phyloP scores from a whole-genome alignment of 2,113 vertebrate species.

The Micromys minutus region DNA sequence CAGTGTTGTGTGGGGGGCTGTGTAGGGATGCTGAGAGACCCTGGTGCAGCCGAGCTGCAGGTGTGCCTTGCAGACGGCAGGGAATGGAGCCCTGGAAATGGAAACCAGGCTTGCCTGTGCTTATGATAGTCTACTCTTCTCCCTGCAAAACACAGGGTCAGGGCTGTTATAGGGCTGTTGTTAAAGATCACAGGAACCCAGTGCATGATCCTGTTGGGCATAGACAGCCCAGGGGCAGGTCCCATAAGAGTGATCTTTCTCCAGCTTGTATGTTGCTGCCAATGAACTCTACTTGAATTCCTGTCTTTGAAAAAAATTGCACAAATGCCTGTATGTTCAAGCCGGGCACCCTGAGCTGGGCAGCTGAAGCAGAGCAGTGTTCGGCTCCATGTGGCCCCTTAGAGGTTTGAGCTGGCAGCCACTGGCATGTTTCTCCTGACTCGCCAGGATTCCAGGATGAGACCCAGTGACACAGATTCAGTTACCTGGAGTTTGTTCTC shows the following conservation, averaged over 20 bases:
- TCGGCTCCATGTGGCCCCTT: not conserved
- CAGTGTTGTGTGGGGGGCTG: not conserved
- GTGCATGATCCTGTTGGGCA: not conserved
- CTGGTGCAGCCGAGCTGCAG: not conserved
- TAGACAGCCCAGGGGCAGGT: not conserved
- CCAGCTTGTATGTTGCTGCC: not conserved
- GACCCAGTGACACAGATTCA: not conserved
- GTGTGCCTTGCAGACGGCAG: not conserved
- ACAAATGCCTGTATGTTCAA: not conserved
- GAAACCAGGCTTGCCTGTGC: not conserved
- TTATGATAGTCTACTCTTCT: not conserved
- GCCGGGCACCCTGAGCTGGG: fast-evolving
- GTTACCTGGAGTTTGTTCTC: not conserved
- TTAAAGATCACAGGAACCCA: fast-evolving
- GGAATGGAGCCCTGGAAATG: not conserved
- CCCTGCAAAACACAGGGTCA: fast-evolving
- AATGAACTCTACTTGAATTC: not conserved
- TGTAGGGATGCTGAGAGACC: not conserved
- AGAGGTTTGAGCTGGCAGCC: not conserved
- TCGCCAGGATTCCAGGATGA: not conserved
- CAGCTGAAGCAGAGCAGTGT: not conserved
- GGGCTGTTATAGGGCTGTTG: not conserved
- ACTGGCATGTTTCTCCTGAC: not conserved
- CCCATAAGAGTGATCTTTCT: not conserved
- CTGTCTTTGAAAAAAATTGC: not conserved